Base-by-base conservation (phyloP, 2,888 invertebrate genomes). In the Blomia tropicalis region DNA sequence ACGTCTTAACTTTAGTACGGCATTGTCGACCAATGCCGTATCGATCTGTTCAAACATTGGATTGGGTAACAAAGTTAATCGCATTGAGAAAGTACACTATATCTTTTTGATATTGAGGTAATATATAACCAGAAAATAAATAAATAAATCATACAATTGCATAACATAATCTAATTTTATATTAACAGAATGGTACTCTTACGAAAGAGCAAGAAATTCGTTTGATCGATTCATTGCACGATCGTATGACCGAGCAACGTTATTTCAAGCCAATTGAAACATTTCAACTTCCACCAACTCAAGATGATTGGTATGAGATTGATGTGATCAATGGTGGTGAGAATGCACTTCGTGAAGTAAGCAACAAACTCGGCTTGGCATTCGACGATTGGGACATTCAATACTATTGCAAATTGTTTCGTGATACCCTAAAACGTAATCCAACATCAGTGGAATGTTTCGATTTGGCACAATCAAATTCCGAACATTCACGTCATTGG, bases 401-500 rank as follows among this genome's bases (percentile, higher is more conserved):
- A 64, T 91, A 85, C 72, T 95, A 95, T 72, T 85, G 85, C 65
- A 79, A 87, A 70, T 75, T 95, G 64, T 95, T 95, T 76, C 79
- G 80, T 65, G 80, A 85, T 66, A 82, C 85, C 68, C 75, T 92
- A 25, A 83, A 85, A 70, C 79, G 93, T 61, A 88, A 96, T 76
- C 96, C 96, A 23, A 95, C 95, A 0, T 92, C 88, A 72, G 93
- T 96, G 0, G 96, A 98, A 73, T 83, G 93, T 70, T 95, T 96
- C 76, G 96, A 96, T 77, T 80, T 96, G 69, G 96, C 96, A 2
- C 96, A 98, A 75, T 91, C 91, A 31, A 95, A 95, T 73, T 77
- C 93, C 74, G 96, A 98, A 73, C 96, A 98, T 75, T 92, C 92
- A 65, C 80, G 96, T 4, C 96, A 98, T 78, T 96, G 96, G 96